phyloP scores from a whole-genome alignment of 1,140 invertebrate genomes.

The Helicoverpa armigera region DNA sequence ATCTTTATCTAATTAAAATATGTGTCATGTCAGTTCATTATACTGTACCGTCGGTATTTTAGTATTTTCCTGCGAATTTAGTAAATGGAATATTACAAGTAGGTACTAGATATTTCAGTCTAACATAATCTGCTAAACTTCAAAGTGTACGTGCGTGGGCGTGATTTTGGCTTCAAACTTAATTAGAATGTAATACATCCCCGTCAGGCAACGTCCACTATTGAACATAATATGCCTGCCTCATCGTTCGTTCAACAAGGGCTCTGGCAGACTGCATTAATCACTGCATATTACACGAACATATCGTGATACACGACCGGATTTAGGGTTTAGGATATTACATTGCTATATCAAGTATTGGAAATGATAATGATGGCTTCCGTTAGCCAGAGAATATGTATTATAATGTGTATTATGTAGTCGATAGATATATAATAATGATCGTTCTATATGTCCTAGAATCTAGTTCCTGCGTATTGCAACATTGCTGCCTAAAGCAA shows the following conservation, averaged over 20 bases:
- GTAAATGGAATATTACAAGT: neutral
- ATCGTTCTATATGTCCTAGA: too few species aligned
- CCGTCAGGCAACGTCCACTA: constrained; percentile 23
- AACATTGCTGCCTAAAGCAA: too few species aligned
- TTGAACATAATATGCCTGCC: constrained; percentile 27
- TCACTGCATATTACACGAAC: constrained; percentile 27
- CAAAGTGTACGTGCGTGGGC: neutral
- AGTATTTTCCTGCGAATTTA: neutral
- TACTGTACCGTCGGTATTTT: neutral
- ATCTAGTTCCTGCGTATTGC: too few species aligned
- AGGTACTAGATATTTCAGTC: neutral
- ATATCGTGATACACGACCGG: neutral
- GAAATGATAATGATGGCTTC: neutral
- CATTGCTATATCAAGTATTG: neutral
- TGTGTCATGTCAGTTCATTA: too few species aligned
- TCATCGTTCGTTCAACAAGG: constrained; percentile 22
- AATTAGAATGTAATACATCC: constrained; percentile 42
- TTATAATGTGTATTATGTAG: too few species aligned
- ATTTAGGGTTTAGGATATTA: constrained; percentile 12
- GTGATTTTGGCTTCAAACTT: neutral
- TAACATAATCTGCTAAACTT: neutral
- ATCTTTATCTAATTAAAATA: neutral
- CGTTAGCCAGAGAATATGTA: neutral
- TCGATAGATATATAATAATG: too few species aligned
- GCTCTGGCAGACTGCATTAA: constrained; percentile 32